phyloP scores from a whole-genome alignment of 2,888 invertebrate species.

The Pristionchus japonicus region DNA sequence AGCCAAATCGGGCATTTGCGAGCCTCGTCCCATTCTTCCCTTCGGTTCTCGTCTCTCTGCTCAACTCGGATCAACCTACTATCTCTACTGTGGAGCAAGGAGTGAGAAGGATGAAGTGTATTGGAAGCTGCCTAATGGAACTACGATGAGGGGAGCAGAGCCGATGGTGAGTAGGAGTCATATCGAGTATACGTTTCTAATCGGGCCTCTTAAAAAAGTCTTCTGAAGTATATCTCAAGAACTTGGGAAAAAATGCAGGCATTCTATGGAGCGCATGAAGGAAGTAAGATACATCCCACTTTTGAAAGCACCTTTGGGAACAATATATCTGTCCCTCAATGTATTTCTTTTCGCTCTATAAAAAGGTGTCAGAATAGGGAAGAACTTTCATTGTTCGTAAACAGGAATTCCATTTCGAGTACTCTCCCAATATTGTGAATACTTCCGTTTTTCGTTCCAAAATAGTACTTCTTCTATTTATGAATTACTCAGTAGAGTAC shows the following conservation, averaged over 20 bases:
- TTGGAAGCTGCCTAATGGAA: slow-evolving; percentile 46
- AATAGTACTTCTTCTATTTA: not conserved
- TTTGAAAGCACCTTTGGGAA: not conserved
- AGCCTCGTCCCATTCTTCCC: slow-evolving; percentile 37
- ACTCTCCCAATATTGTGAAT: not conserved
- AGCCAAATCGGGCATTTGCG: slow-evolving; percentile 6
- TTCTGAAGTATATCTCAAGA: no score
- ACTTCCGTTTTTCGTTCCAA: not conserved
- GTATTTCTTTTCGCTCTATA: not conserved
- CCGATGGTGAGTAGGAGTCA: slow-evolving; percentile 40
- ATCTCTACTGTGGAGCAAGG: slow-evolving; percentile 43
- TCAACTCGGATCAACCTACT: slow-evolving; percentile 42
- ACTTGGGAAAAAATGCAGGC: no score
- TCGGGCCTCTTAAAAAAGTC: no score
- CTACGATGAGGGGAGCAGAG: slow-evolving; percentile 21
- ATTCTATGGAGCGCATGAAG: no score
- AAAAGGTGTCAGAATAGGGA: not conserved
- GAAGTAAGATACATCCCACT: not conserved
- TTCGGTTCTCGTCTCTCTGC: slow-evolving; percentile 20
- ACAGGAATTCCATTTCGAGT: not conserved
- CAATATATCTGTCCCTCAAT: not conserved
- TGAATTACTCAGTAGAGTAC: not conserved
- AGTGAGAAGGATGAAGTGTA: slow-evolving; percentile 38
- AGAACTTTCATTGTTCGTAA: not conserved
- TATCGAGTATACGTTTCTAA: no score